These are phyloP conservation scores for Subacronicta megacephala DNA, from an alignment of 2,888 invertebrate species.

Conservation along the genomic window DNA sequence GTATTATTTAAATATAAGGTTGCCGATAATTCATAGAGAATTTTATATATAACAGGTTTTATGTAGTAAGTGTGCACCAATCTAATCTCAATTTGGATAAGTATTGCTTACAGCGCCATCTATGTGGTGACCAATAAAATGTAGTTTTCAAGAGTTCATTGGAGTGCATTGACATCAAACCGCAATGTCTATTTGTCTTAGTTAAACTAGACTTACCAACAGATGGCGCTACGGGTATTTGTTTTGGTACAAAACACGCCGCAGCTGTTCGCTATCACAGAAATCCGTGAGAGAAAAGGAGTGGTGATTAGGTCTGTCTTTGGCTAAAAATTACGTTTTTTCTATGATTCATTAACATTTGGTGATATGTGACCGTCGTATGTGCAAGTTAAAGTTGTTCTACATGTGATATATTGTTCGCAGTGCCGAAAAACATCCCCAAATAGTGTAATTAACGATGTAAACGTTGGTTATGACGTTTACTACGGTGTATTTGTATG, in stretches of 20 bases:
- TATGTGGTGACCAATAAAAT: slow-evolving; percentile 29
- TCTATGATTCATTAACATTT: slow-evolving; percentile 79
- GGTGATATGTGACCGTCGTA: slow-evolving; percentile 70
- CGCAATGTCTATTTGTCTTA: slow-evolving; percentile 23
- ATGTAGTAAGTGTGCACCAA: too few relatives aligned
- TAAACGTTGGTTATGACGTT: slow-evolving; percentile 88
- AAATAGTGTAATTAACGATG: slow-evolving; percentile 82
- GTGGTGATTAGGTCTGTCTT: slow-evolving; percentile 88
- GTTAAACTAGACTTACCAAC: slow-evolving; percentile 11
- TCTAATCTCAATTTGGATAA: too few relatives aligned
- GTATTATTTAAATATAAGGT: too few relatives aligned
- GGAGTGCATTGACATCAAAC: slow-evolving; percentile 44
- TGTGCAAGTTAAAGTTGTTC: slow-evolving; percentile 74
- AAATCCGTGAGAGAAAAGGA: slow-evolving; percentile 89
- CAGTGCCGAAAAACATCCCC: slow-evolving; percentile 73
- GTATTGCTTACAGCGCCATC: slow-evolving; percentile 61
- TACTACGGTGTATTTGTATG: slow-evolving; percentile 81
- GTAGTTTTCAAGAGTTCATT: slow-evolving; percentile 33
- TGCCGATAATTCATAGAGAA: too few relatives aligned
- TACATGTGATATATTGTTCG: slow-evolving; percentile 77
- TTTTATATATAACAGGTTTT: too few relatives aligned
- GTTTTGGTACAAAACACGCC: slow-evolving; percentile 86
- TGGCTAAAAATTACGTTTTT: slow-evolving; percentile 83
- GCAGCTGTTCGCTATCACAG: slow-evolving; percentile 89
- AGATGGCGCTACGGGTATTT: slow-evolving; percentile 83